A percentile compares a stretch with the other conserved stretches of the same genome.
phyloP scores from a whole-genome alignment of 2,113 vertebrate genomes.

The Zosterops hypoxanthus region DNA sequence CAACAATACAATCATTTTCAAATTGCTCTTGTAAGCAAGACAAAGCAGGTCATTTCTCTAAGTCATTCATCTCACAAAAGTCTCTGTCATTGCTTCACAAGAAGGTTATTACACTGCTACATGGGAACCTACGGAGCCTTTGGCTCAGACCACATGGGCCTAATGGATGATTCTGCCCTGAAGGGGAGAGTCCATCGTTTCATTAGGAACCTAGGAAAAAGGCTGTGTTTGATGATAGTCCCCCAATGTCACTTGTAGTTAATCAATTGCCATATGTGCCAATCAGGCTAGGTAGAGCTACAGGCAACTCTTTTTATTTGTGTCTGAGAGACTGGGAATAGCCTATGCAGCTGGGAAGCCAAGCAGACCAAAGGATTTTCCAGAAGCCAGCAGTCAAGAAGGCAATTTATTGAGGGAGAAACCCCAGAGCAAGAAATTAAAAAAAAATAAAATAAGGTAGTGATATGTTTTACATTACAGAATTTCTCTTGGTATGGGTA shows the following conservation, averaged over 20 bases:
- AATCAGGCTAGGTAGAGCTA: conserved; percentile 36
- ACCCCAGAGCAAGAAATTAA: conserved; percentile 75
- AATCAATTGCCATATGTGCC: conserved; percentile 48
- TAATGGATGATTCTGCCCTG: conserved; percentile 40
- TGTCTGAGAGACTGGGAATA: conserved; percentile 44
- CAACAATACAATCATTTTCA: background rate
- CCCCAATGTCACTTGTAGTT: conserved; percentile 24
- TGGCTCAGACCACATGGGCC: background rate
- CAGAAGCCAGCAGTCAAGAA: conserved; percentile 47
- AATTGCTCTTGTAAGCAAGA: background rate
- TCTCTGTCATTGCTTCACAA: background rate
- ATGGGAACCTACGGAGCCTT: background rate
- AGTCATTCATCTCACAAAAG: background rate
- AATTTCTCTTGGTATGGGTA: conserved; percentile 69
- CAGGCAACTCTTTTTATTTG: conserved; percentile 61
- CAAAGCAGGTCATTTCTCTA: background rate
- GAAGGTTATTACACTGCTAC: background rate
- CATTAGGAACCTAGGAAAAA: conserved; percentile 17
- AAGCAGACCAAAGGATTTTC: conserved; percentile 36
- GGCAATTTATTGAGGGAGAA: conserved; percentile 72
- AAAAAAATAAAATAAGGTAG: conserved; percentile 48
- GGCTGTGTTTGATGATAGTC: background rate
- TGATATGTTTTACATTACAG: conserved; percentile 70
- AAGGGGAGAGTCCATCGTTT: background rate
- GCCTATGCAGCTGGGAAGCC: conserved; percentile 28